A percentile compares a stretch with the other conserved stretches of the same genome.
Conservation (phyloP, 2,888 invertebrate species). For the Caenorhabditis wallacei region DNA sequence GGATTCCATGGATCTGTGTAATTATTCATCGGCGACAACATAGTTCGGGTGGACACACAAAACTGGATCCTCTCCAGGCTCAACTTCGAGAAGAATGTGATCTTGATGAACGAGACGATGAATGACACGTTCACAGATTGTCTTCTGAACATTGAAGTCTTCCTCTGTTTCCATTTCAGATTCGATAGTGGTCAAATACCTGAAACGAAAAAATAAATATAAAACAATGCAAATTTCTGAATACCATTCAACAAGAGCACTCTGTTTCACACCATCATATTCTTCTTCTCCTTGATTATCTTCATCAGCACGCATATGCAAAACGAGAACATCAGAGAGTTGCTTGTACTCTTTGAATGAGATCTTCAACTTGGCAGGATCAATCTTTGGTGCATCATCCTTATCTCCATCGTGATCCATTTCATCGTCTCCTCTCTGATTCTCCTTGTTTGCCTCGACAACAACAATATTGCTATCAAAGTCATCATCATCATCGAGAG, state of each 20-base stretch:
- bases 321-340: conserved; percentile 92
- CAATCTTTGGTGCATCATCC: conserved; percentile 55
- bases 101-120: conserved; percentile 89
- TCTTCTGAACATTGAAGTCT: conserved; percentile 92
- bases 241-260: conserved; percentile 92
- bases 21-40: conserved; percentile 86
- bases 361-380: conserved; percentile 85
- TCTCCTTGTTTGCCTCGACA: conserved; percentile 69
- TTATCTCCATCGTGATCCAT: conserved; percentile 66
- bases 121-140: conserved; percentile 94
- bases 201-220: conserved; percentile 30
- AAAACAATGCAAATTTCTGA: not conserved
- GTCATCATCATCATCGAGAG: conserved; percentile 91
- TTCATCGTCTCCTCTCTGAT: conserved; percentile 55
- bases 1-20: not conserved
- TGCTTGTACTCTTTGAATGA: conserved; percentile 96
- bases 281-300: conserved; percentile 76
- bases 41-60: conserved; percentile 98
- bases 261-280: conserved; percentile 76
- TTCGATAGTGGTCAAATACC: conserved; percentile 90
- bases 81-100: conserved; percentile 61
- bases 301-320: conserved; percentile 93
- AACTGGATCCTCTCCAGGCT: conserved; percentile 89
- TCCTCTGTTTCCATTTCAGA: conserved; percentile 87
- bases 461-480: conserved; percentile 67